Evolutionary conservation across 2,888 invertebrate genomes (phyloP).

Genomic region (Melanostoma scalare): DNA sequence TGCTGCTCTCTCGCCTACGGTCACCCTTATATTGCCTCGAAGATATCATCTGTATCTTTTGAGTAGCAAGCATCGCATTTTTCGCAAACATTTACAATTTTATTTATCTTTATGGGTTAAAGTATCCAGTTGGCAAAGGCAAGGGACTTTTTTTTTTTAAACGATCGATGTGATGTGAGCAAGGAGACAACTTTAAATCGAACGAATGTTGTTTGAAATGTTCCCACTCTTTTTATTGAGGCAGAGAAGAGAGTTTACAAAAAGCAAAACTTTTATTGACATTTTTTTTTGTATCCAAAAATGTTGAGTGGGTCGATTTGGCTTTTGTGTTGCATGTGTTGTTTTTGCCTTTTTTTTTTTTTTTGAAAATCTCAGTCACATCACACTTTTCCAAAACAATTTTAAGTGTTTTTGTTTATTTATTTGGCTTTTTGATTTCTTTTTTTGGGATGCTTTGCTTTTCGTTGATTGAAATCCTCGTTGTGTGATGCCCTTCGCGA

Average conservation of each 20-base stretch:
- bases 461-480: constrained; percentile 27
- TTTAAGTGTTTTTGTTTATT: constrained; percentile 34
- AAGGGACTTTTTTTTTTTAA: not conserved
- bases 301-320: constrained; percentile 38
- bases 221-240: constrained; percentile 29
- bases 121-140: constrained; percentile 33
- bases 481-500: constrained; percentile 14
- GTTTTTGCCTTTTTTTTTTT: constrained; percentile 6
- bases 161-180: not conserved
- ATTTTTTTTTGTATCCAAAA: constrained; percentile 11
- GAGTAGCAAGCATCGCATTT: constrained; percentile 14
- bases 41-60: constrained; percentile 24
- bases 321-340: not conserved
- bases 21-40: constrained; percentile 36
- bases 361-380: constrained; percentile 22
- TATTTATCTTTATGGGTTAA: constrained; percentile 62
- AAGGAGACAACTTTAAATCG: constrained; percentile 26
- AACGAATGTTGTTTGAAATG: constrained; percentile 14
- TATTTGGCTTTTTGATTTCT: constrained; percentile 5
- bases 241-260: not conserved
- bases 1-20: constrained; percentile 30
- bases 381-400: constrained; percentile 25
- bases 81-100: constrained; percentile 61
- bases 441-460: not conserved
- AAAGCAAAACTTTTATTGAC: constrained; percentile 41